A percentile compares a stretch with the other conserved stretches of the same genome.
phyloP scores from a whole-genome alignment of 1,140 invertebrate genomes.

The Drosophila guanche region DNA sequence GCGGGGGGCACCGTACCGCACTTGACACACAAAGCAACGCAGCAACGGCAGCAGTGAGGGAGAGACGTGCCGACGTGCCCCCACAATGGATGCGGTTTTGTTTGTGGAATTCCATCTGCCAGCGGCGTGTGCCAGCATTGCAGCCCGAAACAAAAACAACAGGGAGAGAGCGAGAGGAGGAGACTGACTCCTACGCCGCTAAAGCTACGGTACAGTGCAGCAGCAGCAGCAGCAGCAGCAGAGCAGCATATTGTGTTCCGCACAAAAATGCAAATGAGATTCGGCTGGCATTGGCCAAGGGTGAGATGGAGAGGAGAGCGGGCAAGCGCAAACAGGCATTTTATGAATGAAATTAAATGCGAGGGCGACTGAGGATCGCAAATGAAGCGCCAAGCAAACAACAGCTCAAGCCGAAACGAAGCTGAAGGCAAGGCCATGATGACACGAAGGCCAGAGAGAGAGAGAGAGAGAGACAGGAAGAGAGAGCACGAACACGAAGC shows the following conservation, averaged over 20 bases:
- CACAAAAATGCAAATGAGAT: conserved; percentile 44
- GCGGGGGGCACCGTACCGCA: conserved; percentile 13
- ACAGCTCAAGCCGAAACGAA: conserved; percentile 2
- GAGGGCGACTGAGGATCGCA: conserved; percentile 28
- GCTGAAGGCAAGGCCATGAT: conserved; percentile 8
- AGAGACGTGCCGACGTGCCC: conserved; percentile 36
- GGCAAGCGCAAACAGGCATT: conserved; percentile 44
- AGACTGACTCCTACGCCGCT: too few species aligned
- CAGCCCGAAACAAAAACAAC: conserved; percentile 19
- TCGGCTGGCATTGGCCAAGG: conserved; percentile 2
- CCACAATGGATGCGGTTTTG: conserved; percentile 29
- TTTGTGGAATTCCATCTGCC: conserved; percentile 5
- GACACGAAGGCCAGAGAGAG: conserved; percentile 3
- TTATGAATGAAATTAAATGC: conserved; percentile 75
- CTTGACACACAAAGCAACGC: conserved; percentile 38
- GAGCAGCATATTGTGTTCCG: background rate
- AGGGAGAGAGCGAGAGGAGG: background rate
- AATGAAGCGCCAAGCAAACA: conserved; percentile 18
- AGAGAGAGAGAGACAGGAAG: background rate
- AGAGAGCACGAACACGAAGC: conserved; percentile 16
- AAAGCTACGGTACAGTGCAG: too few species aligned
- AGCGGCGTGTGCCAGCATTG: conserved; percentile 13
- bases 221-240: conserved; percentile 10
- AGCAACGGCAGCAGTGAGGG: conserved; percentile 15
- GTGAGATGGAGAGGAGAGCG: background rate